These are phyloP conservation scores for Melanostoma scalare DNA, from an alignment of 2,888 invertebrate species.

Conservation along the genomic window DNA sequence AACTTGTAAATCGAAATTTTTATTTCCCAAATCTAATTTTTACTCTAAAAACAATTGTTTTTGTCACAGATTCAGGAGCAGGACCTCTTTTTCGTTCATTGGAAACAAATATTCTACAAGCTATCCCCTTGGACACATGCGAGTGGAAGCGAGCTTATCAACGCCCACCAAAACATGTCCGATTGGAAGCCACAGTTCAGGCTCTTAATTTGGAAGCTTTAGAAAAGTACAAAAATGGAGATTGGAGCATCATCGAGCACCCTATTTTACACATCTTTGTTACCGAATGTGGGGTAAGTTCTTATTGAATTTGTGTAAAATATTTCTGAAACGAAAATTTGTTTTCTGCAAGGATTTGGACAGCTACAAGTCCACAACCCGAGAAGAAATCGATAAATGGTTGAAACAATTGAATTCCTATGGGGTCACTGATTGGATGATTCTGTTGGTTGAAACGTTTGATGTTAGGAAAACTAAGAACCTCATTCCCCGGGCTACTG, in stretches of 20 bases:
- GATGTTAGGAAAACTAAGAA: conserved; percentile 96
- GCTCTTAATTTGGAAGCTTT: conserved; percentile 90
- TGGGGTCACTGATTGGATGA: conserved; percentile 95
- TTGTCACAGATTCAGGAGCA: conserved; percentile 90
- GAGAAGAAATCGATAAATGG: conserved; percentile 96
- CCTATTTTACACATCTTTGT: conserved; percentile 97
- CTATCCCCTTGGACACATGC: conserved; percentile 92
- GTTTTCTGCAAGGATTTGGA: conserved; percentile 90
- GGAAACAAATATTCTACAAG: conserved; percentile 89
- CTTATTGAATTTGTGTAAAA: not conserved
- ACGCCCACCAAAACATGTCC: conserved; percentile 91
- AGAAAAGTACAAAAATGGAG: conserved; percentile 86
- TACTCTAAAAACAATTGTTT: no score
- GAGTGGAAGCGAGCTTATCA: conserved; percentile 97
- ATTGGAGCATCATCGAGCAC: conserved; percentile 91
- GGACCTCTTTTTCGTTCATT: conserved; percentile 92
- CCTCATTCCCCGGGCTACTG: conserved; percentile 94
- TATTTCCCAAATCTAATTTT: not conserved
- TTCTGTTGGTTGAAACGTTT: conserved; percentile 94
- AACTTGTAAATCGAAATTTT: conserved; percentile 77
- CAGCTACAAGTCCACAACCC: conserved; percentile 92
- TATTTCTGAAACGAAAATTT: not conserved
- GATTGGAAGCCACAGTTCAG: conserved; percentile 90
- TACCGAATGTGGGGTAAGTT: conserved; percentile 94
- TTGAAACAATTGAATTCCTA: conserved; percentile 88